phyloP scores from a whole-genome alignment of 2,888 invertebrate genomes.

The Apantesis nais region DNA sequence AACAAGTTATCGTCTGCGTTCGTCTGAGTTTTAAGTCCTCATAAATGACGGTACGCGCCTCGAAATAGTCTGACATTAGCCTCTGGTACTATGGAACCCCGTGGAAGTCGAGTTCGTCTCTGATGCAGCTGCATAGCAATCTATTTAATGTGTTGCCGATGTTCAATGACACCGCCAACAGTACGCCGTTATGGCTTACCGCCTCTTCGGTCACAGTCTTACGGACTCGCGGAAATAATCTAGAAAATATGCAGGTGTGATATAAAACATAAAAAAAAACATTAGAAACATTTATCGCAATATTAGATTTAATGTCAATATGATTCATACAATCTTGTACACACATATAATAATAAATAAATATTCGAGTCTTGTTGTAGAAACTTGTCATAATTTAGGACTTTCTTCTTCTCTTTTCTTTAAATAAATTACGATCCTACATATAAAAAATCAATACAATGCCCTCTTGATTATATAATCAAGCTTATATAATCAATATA shows the following conservation, averaged over 20 bases:
- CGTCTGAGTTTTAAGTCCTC: too few species aligned
- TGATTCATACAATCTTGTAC: slow-evolving; percentile 32
- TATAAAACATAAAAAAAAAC: not conserved
- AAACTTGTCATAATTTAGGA: slow-evolving; percentile 11
- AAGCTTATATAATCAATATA: too few species aligned
- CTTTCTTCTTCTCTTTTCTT: not conserved
- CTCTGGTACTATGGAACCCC: too few species aligned
- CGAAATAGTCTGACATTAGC: too few species aligned
- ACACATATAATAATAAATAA: slow-evolving; percentile 18
- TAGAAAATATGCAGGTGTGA: not conserved
- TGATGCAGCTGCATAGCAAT: too few species aligned
- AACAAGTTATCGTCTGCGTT: too few species aligned
- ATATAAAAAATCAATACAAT: not conserved
- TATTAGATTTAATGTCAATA: slow-evolving; percentile 9
- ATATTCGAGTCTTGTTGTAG: not conserved
- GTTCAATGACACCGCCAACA: too few species aligned
- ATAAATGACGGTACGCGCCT: too few species aligned
- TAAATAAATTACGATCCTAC: not conserved
- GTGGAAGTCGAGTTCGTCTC: too few species aligned
- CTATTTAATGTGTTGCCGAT: too few species aligned
- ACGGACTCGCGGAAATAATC: not conserved
- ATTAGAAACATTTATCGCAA: slow-evolving; percentile 4
- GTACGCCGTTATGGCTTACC: too few species aligned
- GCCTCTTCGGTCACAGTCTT: too few species aligned
- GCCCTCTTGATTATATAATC: not conserved